These are phyloP conservation scores for Sebastes trivittatus DNA, from an alignment of 2,797 vertebrate species.

Conservation along the genomic window DNA sequence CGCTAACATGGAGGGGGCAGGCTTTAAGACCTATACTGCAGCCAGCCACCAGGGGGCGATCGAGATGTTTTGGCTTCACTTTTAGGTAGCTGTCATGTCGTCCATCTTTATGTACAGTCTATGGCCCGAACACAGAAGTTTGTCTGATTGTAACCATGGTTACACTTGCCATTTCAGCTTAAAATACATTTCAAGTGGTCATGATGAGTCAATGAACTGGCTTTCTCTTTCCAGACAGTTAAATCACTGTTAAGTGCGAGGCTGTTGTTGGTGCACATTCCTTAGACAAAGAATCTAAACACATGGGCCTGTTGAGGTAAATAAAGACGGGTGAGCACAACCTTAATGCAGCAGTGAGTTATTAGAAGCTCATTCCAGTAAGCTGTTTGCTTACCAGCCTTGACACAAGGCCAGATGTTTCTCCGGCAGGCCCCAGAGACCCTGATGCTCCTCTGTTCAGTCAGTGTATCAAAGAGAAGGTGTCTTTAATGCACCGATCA, in stretches of 20 bases:
- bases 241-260: background rate
- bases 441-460: background rate
- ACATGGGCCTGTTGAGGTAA: slow-evolving; percentile 5
- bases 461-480: slow-evolving; percentile 9
- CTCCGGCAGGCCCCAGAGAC: slow-evolving; percentile 2
- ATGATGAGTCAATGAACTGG: background rate
- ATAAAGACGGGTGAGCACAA: slow-evolving; percentile 12
- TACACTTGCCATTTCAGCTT: background rate
- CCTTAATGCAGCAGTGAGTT: slow-evolving; percentile 34
- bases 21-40: no score
- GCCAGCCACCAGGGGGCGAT: no score
- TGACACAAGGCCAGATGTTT: slow-evolving; percentile 33
- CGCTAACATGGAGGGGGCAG: no score
- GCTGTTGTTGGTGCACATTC: background rate
- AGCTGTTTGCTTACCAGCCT: slow-evolving; percentile 8
- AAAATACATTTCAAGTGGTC: background rate
- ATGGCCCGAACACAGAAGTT: background rate
- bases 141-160: background rate
- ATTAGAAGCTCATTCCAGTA: slow-evolving; percentile 42
- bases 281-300: slow-evolving; percentile 13
- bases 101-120: no score
- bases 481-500: slow-evolving; percentile 13
- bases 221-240: background rate
- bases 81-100: rapidly evolving
- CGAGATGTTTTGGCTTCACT: no score